Percentiles rank a stretch among this genome's conserved stretches.
Conservation (phyloP, 2,888 invertebrate species). For the Spisula solida region DNA sequence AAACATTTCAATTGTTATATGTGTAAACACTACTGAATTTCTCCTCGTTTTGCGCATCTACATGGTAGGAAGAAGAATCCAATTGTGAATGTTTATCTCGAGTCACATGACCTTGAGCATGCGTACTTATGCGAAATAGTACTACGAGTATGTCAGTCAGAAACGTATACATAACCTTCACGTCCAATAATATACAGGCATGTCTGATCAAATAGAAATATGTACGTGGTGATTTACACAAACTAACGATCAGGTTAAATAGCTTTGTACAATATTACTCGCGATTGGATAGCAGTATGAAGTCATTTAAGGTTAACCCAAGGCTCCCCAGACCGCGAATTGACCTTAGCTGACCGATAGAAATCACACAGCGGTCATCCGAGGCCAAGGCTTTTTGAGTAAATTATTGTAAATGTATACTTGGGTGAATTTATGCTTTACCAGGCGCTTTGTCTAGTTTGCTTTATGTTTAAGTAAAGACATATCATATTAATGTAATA, state of each 20-base stretch:
- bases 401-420: neutral
- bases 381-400: slow-evolving; percentile 56
- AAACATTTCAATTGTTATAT: slow-evolving; percentile 11
- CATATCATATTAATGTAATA: neutral
- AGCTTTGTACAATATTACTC: neutral
- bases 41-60: neutral
- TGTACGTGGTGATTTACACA: neutral
- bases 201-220: slow-evolving; percentile 5
- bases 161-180: neutral
- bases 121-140: slow-evolving; percentile 33
- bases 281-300: slow-evolving; percentile 2
- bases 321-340: slow-evolving; percentile 62
- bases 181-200: neutral
- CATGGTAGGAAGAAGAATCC: neutral
- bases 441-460: neutral
- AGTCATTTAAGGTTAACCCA: slow-evolving; percentile 69
- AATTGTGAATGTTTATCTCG: neutral
- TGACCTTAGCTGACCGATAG: slow-evolving; percentile 71
- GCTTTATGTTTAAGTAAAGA: neutral
- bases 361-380: slow-evolving; percentile 61
- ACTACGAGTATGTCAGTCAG: neutral
- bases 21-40: neutral
- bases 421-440: neutral
- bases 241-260: neutral
- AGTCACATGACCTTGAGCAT: slow-evolving; percentile 52